A percentile compares a stretch with the other conserved stretches of the same genome.
Evolutionary conservation across 2,888 invertebrate genomes (phyloP).

Genomic region (Blastobasis lacticolella): DNA sequence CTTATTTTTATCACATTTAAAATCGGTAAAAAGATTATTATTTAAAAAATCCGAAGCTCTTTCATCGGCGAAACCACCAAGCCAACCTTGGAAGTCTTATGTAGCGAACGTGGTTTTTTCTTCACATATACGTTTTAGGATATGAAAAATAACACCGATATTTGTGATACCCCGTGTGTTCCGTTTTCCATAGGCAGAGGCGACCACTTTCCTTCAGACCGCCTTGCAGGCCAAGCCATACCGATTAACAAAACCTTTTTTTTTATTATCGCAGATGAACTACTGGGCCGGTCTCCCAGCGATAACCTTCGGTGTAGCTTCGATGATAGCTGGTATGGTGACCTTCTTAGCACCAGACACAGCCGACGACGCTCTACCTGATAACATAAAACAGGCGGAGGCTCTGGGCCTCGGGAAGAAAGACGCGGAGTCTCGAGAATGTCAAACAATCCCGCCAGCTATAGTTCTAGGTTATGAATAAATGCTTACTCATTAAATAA

Average conservation of each 20-base stretch:
- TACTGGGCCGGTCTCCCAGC: conserved; percentile 56
- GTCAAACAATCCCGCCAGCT: neutral
- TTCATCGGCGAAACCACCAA: too few species aligned
- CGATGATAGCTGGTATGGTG: conserved; percentile 39
- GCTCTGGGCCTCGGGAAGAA: conserved; percentile 1
- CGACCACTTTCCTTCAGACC: too few species aligned
- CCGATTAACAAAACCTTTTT: conserved; percentile 6
- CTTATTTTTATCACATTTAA: too few species aligned
- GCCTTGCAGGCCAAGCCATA: neutral
- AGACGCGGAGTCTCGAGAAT: neutral
- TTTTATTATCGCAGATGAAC: conserved; percentile 42
- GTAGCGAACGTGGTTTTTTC: too few species aligned
- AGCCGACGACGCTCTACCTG: conserved; percentile 7
- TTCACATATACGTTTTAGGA: too few species aligned
- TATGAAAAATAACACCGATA: too few species aligned
- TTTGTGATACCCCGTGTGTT: too few species aligned
- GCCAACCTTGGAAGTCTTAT: too few species aligned
- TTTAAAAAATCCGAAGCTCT: too few species aligned
- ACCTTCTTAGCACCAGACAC: conserved; percentile 34
- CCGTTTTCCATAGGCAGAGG: too few species aligned
- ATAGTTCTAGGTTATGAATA: neutral
- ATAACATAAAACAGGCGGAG: conserved; percentile 12
- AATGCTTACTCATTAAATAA: neutral
- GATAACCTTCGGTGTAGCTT: conserved; percentile 38
- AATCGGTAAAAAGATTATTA: too few species aligned